A percentile compares a stretch with the other conserved stretches of the same genome.
These are phyloP conservation scores for Cricetomys ansorgei DNA, from an alignment of 2,113 vertebrate genomes.

Conservation along the genomic window DNA sequence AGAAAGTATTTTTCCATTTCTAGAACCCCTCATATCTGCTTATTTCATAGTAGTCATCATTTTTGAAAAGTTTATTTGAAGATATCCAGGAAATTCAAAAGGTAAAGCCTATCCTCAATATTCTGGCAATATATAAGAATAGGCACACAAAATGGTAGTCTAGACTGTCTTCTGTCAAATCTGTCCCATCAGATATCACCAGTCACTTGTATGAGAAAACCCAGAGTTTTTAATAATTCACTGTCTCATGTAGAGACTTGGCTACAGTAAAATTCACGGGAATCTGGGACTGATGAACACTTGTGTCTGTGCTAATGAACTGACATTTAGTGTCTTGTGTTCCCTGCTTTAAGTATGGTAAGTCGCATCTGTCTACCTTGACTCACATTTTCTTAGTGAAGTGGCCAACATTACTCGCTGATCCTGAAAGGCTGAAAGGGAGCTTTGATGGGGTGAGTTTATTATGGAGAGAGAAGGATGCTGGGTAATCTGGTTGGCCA, in stretches of 20 bases:
- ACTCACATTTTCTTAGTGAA: not conserved
- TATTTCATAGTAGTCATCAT: not conserved
- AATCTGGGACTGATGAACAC: constrained; percentile 6
- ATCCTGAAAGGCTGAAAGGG: not conserved
- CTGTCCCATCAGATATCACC: not conserved
- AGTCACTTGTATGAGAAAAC: constrained; percentile 1
- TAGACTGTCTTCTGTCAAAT: constrained; percentile 1
- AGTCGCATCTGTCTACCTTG: not conserved
- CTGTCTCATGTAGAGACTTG: not conserved
- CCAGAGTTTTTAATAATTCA: constrained; percentile 9
- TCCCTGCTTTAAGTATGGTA: constrained; percentile 25
- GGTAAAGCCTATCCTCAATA: not conserved
- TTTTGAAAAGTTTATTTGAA: not conserved
- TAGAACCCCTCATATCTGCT: not conserved
- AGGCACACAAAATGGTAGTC: constrained; percentile 19
- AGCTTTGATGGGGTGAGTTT: not conserved
- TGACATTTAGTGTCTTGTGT: constrained; percentile 39
- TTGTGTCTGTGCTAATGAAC: constrained; percentile 53
- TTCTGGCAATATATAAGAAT: not conserved
- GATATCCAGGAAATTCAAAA: not conserved
- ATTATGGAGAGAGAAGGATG: not conserved
- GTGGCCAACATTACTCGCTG: constrained; percentile 48
- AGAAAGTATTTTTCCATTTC: not conserved
- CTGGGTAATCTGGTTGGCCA: not conserved
- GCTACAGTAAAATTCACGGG: constrained; percentile 31